Evolutionary conservation across 2,797 vertebrate genomes (phyloP).

Genomic region (Chiloscyllium punctatum): DNA sequence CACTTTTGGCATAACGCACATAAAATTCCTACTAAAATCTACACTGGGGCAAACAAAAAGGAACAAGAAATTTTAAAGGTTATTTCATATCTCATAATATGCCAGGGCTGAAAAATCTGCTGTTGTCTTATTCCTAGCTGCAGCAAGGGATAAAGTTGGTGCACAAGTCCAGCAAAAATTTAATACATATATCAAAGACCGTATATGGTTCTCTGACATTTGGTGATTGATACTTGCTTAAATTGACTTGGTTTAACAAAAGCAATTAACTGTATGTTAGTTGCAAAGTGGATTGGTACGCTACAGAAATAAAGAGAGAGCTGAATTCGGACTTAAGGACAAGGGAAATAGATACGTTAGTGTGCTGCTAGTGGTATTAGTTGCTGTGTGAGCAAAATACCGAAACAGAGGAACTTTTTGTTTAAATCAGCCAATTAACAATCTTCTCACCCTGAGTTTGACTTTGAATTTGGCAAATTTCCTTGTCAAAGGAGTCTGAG

Average conservation of each 20-base stretch:
- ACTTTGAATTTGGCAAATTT: neutral
- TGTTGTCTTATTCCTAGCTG: neutral
- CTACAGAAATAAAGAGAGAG: neutral
- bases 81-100: neutral
- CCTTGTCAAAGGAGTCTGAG: neutral
- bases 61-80: neutral
- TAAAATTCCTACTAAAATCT: neutral
- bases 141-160: neutral
- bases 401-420: neutral
- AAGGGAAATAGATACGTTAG: neutral
- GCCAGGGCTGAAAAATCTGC: neutral
- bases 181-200: neutral
- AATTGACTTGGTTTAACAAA: neutral
- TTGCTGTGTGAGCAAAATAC: neutral
- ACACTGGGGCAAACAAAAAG: neutral
- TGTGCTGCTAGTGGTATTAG: neutral
- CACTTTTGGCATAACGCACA: neutral
- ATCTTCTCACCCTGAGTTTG: neutral
- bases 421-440: no score
- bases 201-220: neutral
- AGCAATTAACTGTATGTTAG: neutral
- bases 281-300: neutral
- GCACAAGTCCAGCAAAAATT: neutral
- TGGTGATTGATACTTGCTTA: neutral
- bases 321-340: neutral